Conservation (phyloP, 2,888 invertebrate genomes). For the Drosophila kuntzei region DNA sequence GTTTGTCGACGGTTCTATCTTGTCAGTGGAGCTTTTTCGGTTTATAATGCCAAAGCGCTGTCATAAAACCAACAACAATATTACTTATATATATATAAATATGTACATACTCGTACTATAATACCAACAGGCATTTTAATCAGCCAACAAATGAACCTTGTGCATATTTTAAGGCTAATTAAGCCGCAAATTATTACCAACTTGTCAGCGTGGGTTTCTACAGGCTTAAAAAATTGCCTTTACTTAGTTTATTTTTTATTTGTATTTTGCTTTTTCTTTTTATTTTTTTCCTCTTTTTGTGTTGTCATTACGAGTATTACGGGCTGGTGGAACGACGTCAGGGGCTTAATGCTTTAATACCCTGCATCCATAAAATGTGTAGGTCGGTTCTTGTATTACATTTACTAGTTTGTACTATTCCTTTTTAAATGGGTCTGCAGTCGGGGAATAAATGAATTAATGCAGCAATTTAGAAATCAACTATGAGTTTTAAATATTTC, state of each 20-base stretch:
- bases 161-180: conserved; percentile 69
- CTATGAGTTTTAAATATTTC: not conserved
- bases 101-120: conserved; percentile 16
- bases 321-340: conserved; percentile 7
- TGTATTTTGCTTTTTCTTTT: not conserved
- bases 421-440: not conserved
- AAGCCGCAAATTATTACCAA: conserved; percentile 70
- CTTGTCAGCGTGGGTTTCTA: conserved; percentile 54
- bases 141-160: conserved; percentile 54
- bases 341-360: conserved; percentile 24
- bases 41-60: conserved; percentile 42
- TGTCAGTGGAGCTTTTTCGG: conserved; percentile 34
- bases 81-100: not conserved
- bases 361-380: conserved; percentile 8
- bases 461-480: not conserved
- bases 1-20: conserved; percentile 24
- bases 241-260: conserved; percentile 7
- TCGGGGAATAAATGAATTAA: not conserved
- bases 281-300: not conserved
- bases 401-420: not conserved
- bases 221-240: conserved; percentile 34
- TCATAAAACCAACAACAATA: conserved; percentile 30
- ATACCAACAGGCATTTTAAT: conserved; percentile 45
- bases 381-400: not conserved
- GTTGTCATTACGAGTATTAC: conserved; percentile 8